These are phyloP conservation scores for Ophion slaviceki DNA, from an alignment of 2,888 invertebrate genomes.

Conservation along the genomic window DNA sequence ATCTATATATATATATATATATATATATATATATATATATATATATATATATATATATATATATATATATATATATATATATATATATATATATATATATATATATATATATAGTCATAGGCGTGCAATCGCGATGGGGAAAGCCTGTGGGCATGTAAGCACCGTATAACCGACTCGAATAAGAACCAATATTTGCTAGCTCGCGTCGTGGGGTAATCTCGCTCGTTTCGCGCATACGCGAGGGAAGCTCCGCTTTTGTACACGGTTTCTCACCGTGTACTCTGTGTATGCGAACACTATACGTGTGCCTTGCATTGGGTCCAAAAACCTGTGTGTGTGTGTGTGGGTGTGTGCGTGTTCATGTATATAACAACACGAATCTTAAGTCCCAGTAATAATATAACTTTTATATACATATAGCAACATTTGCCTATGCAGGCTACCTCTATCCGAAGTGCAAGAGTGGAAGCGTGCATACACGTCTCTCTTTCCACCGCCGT, in stretches of 20 bases:
- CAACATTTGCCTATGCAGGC: conserved; percentile 6
- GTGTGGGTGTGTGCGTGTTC: background rate
- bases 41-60: too few species aligned
- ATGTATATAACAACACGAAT: background rate
- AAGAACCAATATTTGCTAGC: conserved; percentile 79
- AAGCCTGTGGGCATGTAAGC: conserved; percentile 74
- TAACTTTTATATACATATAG: background rate
- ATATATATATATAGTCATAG: conserved; percentile 11
- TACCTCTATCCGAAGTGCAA: conserved; percentile 23
- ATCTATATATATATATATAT: background rate
- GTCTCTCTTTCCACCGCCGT: background rate
- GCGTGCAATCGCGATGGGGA: conserved; percentile 57
- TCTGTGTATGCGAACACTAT: conserved; percentile 2
- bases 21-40: too few species aligned
- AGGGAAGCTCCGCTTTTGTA: conserved; percentile 51
- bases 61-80: too few species aligned
- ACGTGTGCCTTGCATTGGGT: background rate
- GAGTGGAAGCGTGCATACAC: conserved; percentile 17
- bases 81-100: too few species aligned
- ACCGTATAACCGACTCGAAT: conserved; percentile 77
- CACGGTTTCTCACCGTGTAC: conserved; percentile 33
- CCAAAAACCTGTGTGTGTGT: background rate
- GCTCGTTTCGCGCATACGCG: conserved; percentile 73
- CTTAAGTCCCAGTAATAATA: background rate
- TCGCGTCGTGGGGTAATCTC: conserved; percentile 76